Conservation (phyloP, 2,888 invertebrate genomes). For the Yponomeuta evonymella region DNA sequence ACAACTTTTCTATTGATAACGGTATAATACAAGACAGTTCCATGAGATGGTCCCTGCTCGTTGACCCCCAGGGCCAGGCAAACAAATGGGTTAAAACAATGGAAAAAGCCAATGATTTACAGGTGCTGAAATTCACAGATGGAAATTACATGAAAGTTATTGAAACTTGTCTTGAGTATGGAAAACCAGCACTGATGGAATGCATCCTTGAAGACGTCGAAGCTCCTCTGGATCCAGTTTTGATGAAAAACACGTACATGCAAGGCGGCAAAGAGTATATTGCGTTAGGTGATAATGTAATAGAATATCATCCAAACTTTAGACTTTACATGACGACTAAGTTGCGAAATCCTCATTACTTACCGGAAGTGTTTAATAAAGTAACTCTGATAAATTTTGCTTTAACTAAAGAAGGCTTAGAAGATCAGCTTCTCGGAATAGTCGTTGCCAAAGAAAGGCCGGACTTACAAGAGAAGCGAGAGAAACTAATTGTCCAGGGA, state of each 20-base stretch:
- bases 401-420: conserved; percentile 86
- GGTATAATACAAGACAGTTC: conserved; percentile 89
- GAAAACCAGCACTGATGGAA: conserved; percentile 86
- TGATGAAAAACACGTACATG: conserved; percentile 83
- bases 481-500: conserved; percentile 85
- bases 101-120: conserved; percentile 83
- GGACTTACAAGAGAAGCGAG: conserved; percentile 87
- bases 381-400: conserved; percentile 90
- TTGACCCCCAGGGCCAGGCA: conserved; percentile 91
- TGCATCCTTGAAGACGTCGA: conserved; percentile 86
- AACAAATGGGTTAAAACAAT: conserved; percentile 90
- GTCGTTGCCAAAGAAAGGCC: conserved; percentile 91
- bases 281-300: conserved; percentile 84
- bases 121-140: conserved; percentile 84
- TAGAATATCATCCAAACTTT: conserved; percentile 85
- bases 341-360: conserved; percentile 88
- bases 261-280: conserved; percentile 86
- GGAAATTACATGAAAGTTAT: conserved; percentile 84
- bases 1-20: conserved; percentile 89
- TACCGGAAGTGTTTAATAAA: conserved; percentile 89
- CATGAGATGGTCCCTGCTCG: conserved; percentile 85
- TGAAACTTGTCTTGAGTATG: conserved; percentile 84
- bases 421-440: conserved; percentile 89
- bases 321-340: conserved; percentile 89
- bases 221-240: conserved; percentile 85